Evolutionary conservation across 2,888 invertebrate species (phyloP).

Genomic region (Eristalis tenax): DNA sequence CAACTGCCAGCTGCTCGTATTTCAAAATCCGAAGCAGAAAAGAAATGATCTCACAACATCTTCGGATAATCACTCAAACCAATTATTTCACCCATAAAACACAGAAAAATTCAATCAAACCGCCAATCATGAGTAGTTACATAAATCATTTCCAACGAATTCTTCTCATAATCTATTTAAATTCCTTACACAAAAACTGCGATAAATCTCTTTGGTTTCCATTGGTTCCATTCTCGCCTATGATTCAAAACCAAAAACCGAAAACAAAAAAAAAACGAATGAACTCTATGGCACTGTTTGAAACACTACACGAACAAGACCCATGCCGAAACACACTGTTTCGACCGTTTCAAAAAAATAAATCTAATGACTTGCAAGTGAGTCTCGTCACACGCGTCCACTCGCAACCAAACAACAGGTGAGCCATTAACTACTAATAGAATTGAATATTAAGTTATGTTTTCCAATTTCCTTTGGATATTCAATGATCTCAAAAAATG

Average conservation of each 20-base stretch:
- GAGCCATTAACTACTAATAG: slow-evolving; percentile 48
- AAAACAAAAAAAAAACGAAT: neutral
- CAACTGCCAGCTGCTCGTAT: too few relatives aligned
- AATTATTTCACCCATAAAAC: neutral
- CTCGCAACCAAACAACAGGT: slow-evolving; percentile 38
- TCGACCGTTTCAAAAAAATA: neutral
- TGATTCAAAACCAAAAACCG: neutral
- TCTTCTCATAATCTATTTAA: neutral
- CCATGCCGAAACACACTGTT: slow-evolving; percentile 19
- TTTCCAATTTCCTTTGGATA: slow-evolving; percentile 32
- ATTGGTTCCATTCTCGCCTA: slow-evolving; percentile 14
- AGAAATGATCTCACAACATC: too few relatives aligned
- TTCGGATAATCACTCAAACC: too few relatives aligned
- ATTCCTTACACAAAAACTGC: slow-evolving; percentile 41
- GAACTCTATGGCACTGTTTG: neutral
- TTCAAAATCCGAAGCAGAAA: too few relatives aligned
- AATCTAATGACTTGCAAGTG: slow-evolving; percentile 12
- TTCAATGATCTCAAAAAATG: slow-evolving; percentile 11
- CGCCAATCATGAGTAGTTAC: neutral
- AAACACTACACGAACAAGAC: slow-evolving; percentile 5
- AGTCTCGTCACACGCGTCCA: slow-evolving; percentile 7
- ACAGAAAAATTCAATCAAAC: neutral
- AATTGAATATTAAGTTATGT: slow-evolving; percentile 19
- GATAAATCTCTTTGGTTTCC: slow-evolving; percentile 16
- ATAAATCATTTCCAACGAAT: neutral